Conservation (phyloP, 2,797 vertebrate genomes). For the Lepus townsendii region DNA sequence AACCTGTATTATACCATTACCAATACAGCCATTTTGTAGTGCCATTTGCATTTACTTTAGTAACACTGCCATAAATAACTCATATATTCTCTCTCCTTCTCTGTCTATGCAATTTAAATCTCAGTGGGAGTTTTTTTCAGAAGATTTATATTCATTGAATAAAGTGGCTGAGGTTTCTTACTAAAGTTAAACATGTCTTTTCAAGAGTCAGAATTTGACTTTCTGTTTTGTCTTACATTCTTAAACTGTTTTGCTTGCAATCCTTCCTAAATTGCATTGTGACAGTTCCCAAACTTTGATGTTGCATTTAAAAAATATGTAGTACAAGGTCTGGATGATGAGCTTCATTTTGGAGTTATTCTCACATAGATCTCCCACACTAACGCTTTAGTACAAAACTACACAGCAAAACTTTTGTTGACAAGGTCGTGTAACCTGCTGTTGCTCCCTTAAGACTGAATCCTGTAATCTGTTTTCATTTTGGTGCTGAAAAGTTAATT, state of each 20-base stretch:
- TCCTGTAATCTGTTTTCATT: background rate
- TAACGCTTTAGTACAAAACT: background rate
- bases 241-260: constrained; percentile 59
- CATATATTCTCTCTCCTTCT: constrained; percentile 12
- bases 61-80: constrained; percentile 53
- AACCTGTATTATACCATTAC: background rate
- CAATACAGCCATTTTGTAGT: background rate
- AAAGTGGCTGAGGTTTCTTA: constrained; percentile 31
- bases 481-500: background rate
- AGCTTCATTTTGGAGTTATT: background rate
- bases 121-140: constrained; percentile 35
- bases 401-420: background rate
- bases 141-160: constrained; percentile 75
- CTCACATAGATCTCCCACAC: background rate
- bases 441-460: background rate
- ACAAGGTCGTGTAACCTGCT: background rate
- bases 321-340: background rate
- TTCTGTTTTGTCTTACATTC: constrained; percentile 34
- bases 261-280: constrained; percentile 55
- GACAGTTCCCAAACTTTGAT: background rate
- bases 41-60: constrained; percentile 52
- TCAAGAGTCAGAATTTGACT: constrained; percentile 46
- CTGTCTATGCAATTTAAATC: constrained; percentile 60
- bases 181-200: constrained; percentile 61
- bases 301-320: constrained; percentile 27